Percentiles rank a stretch among this genome's conserved stretches.
Evolutionary conservation across 2,113 vertebrate species (phyloP).

Genomic region (Dermatemys mawii): DNA sequence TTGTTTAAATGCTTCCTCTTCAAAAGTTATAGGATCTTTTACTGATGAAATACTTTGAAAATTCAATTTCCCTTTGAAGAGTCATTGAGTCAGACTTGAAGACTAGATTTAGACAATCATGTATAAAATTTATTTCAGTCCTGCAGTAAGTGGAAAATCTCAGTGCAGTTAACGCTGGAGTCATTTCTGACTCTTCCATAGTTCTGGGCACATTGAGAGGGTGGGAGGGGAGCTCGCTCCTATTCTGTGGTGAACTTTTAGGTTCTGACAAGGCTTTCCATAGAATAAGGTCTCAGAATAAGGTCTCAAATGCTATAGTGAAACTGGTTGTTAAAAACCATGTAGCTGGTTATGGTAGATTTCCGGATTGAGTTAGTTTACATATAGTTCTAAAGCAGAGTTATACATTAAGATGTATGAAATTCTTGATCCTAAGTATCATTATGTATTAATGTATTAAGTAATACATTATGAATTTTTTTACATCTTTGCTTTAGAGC

Average conservation of each 20-base stretch:
- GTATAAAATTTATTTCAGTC: neutral
- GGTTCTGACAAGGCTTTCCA: neutral
- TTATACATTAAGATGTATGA: neutral
- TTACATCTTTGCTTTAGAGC: neutral
- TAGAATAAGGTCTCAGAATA: neutral
- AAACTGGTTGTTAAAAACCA: neutral
- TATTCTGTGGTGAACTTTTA: neutral
- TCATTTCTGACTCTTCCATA: neutral
- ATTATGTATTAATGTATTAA: neutral
- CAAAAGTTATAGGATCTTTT: neutral
- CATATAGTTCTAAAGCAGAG: neutral
- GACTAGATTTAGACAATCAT: neutral
- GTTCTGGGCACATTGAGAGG: neutral
- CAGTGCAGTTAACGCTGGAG: neutral
- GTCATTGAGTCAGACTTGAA: neutral
- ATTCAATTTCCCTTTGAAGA: neutral
- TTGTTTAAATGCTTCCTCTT: neutral
- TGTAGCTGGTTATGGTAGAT: rapidly evolving
- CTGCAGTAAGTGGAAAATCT: neutral
- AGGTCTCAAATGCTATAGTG: neutral
- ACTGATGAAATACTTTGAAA: neutral
- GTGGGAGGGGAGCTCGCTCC: neutral
- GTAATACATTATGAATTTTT: neutral
- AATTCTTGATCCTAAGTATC: neutral
- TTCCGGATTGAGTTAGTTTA: neutral